Evolutionary conservation across 2,888 invertebrate genomes (phyloP).

Genomic region (Brachyopa scutellaris): DNA sequence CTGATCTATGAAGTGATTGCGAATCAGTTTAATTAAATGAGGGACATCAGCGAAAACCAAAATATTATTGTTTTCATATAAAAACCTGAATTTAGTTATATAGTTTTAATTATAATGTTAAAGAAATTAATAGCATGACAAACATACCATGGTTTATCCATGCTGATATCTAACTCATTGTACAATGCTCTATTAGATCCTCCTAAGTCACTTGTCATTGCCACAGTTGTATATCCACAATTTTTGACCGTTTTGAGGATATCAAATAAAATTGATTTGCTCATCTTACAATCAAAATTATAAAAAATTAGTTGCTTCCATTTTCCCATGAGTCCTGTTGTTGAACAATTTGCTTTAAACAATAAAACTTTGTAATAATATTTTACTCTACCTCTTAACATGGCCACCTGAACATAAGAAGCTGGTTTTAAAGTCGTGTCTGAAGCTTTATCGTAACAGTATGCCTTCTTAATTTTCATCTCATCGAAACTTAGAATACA

Average conservation of each 20-base stretch:
- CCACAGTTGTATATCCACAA: constrained; percentile 26
- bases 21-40: constrained; percentile 50
- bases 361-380: background rate
- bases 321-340: constrained; percentile 17
- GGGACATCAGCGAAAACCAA: constrained; percentile 59
- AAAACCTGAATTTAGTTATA: constrained; percentile 15
- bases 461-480: too few relatives aligned
- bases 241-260: constrained; percentile 2
- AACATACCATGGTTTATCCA: constrained; percentile 16
- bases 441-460: too few relatives aligned
- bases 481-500: too few relatives aligned
- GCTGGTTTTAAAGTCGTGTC: too few relatives aligned
- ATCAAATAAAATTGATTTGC: too few relatives aligned
- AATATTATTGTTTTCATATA: constrained; percentile 28
- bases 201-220: constrained; percentile 46
- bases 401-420: too few relatives aligned
- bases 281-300: too few relatives aligned
- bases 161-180: constrained; percentile 20
- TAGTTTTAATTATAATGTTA: too few relatives aligned
- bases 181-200: constrained; percentile 37
- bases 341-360: background rate
- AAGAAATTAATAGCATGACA: too few relatives aligned
- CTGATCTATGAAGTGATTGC: constrained; percentile 43
- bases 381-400: too few relatives aligned
- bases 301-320: too few relatives aligned